Base-by-base conservation (phyloP, 2,888 invertebrate species). In the Acanthococcus lagerstroemiae region DNA sequence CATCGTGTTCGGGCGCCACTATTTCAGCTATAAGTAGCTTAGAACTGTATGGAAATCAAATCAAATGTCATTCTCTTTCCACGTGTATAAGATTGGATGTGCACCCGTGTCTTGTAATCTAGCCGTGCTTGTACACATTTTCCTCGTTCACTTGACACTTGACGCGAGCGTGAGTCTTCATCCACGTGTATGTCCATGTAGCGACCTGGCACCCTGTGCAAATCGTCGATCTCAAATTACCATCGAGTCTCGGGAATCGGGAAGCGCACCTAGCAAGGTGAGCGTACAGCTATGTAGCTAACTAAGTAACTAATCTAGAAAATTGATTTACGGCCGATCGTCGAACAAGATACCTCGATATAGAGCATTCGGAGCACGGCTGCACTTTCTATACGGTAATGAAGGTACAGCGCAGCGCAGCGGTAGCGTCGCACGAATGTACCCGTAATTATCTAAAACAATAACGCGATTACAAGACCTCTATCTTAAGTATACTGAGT, bases 391-490 rank as follows among this genome's bases (percentile, higher is more conserved):
- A 37, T 37, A 3, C 37, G 37, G 37, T 37, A 37, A 37, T 37
- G n/a, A 37, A 37, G 37, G 37, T n/a, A 3, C 1, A 37, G 37
- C n/a, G 3, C n/a, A 37, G n/a, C n/a, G 37, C 37, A n/a, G 12
- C n/a, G 37, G 12, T n/a, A 15, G 12, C 37, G 37, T 37, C 37
- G 37, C n/a, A 7, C 56, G 56, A 37, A 21, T n/a, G 24, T 24
- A 24, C 25, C 25, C 44, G 37, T 25, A 54, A 57, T 57, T 57
- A 57, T 57, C 57, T 57, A 24, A 57, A 57, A 57, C 57, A 57
- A 57, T 57, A 57, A 57, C 45, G 57, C 57, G 37, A 57, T 57
- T 45, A 44, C 30, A 12, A 17, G 22, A 25, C 12, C 55, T 55
- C n/a, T 6, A 55, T 6, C 17, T 21, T 19, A n/a, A 30, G 24